These are phyloP conservation scores for Hypomesus transpacificus DNA, from an alignment of 2,113 vertebrate genomes.

Conservation along the genomic window DNA sequence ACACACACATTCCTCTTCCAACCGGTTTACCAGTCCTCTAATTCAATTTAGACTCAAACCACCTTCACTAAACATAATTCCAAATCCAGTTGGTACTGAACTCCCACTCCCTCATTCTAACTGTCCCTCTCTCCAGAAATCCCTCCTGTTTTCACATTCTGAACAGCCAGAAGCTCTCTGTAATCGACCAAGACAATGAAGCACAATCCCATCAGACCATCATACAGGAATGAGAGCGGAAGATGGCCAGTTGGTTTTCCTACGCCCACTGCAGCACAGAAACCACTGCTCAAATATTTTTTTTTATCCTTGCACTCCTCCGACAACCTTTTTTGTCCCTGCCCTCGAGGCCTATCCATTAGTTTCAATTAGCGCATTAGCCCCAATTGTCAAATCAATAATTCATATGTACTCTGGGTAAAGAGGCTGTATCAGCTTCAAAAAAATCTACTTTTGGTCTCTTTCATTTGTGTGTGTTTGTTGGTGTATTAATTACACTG, in stretches of 20 bases:
- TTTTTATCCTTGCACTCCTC: too few relatives aligned
- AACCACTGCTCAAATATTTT: too few relatives aligned
- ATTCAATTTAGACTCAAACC: too few relatives aligned
- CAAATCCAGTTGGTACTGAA: too few relatives aligned
- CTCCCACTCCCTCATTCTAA: background rate
- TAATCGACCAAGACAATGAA: slow-evolving; percentile 55
- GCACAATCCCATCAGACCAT: slow-evolving; percentile 69
- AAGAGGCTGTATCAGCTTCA: too few relatives aligned
- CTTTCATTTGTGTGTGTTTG: slow-evolving; percentile 9
- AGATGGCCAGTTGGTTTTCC: too few relatives aligned
- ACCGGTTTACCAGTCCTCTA: too few relatives aligned
- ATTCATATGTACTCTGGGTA: slow-evolving; percentile 19
- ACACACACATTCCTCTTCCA: too few relatives aligned
- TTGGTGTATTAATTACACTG: slow-evolving; percentile 40
- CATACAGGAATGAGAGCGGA: slow-evolving; percentile 43
- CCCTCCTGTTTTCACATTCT: background rate
- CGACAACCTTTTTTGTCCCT: too few relatives aligned
- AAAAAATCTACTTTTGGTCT: background rate
- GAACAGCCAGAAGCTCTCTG: slow-evolving; percentile 20
- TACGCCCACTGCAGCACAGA: slow-evolving; percentile 19
- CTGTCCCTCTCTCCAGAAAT: slow-evolving; percentile 2
- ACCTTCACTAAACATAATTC: too few relatives aligned
- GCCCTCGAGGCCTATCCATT: slow-evolving; percentile 35
- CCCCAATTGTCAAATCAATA: slow-evolving; percentile 54
- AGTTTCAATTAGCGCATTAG: slow-evolving; percentile 45